Base-by-base conservation (phyloP, 1,140 invertebrate genomes). In the Anthonomus grandis region DNA sequence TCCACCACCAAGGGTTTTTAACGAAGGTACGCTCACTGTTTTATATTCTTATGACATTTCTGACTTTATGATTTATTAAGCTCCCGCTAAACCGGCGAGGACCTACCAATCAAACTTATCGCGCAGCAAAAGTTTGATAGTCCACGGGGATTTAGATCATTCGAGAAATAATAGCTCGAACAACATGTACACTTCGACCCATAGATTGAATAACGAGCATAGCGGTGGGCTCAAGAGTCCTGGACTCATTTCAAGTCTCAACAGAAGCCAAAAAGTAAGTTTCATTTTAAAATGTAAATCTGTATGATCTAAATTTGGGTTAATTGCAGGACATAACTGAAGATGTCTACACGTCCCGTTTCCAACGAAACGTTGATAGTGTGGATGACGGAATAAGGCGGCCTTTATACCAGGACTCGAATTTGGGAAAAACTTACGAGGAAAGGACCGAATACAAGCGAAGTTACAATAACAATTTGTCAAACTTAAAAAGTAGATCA, bases 101-200 rank as follows among this genome's bases (percentile, higher is more conserved):
- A 86, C 86, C 9, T 89, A 89, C 68, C 87, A 85, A 64, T 83
- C 86, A 1, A 77, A 77, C 25, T 72, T 92, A 9, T 83, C 86
- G 15, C 76, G 89, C 46, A 91, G 89, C 74, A 89, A 91, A 72
- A 91, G 89, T 72, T 90, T 93, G 74, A 90, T 89, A 75, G 85
- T 90, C 39, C 85, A 89, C 62, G 64, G 57, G 8, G 62, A 64
- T 41, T 52, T 60, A 21, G 59, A 63, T 42, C 31, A 45, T 77
- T 48, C 50, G 47, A 57, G 38, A 38, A 60, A 54, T 24, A n/a
- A n/a, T n/a, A 48, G 15, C 10, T 52, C 38, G 45, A 72, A 75
- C 12, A 78, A 73, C 27, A 79, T 83, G 63, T 87, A 89, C 72
- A 88, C 86, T 64, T 89, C 86, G 0, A 90, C 85, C 70, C 84